Conservation (phyloP, 2,888 invertebrate species). For the Ennomos quercinarius region DNA sequence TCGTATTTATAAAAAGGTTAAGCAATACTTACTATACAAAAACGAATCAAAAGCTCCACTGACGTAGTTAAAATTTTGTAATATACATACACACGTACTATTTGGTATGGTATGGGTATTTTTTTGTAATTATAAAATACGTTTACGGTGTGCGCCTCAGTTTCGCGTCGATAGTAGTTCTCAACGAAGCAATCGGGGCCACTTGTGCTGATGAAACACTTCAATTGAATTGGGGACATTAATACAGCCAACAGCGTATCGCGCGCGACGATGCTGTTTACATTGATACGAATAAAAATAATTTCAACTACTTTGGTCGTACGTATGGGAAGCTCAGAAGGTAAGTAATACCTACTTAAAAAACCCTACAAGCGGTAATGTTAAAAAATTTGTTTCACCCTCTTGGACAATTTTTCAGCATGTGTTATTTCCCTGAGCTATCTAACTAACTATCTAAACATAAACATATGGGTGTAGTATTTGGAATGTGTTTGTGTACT, state of each 20-base stretch:
- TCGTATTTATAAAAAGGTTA: too few species aligned
- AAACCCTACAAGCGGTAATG: neutral
- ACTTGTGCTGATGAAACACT: slow-evolving; percentile 85
- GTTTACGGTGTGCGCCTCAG: slow-evolving; percentile 61
- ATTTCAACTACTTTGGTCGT: slow-evolving; percentile 4
- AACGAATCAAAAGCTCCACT: slow-evolving; percentile 4
- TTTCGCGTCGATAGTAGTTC: slow-evolving; percentile 65
- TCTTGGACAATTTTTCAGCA: too few species aligned
- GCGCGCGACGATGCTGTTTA: slow-evolving; percentile 65
- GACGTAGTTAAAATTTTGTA: neutral
- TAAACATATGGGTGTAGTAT: slow-evolving; percentile 6
- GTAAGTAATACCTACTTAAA: neutral
- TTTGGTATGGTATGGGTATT: neutral
- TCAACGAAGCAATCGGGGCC: slow-evolving; percentile 84
- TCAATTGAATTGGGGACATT: slow-evolving; percentile 85
- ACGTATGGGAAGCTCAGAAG: slow-evolving; percentile 18
- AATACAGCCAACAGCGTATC: slow-evolving; percentile 69
- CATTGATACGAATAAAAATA: slow-evolving; percentile 52
- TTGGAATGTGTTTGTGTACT: too few species aligned
- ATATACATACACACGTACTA: too few species aligned
- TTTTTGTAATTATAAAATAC: slow-evolving; percentile 25
- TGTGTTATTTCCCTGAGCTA: too few species aligned
- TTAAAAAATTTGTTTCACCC: too few species aligned
- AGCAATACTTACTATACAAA: too few species aligned
- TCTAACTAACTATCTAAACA: too few species aligned